These are phyloP conservation scores for Brachionus rubens DNA, from an alignment of 1,140 invertebrate genomes.

Conservation along the genomic window DNA sequence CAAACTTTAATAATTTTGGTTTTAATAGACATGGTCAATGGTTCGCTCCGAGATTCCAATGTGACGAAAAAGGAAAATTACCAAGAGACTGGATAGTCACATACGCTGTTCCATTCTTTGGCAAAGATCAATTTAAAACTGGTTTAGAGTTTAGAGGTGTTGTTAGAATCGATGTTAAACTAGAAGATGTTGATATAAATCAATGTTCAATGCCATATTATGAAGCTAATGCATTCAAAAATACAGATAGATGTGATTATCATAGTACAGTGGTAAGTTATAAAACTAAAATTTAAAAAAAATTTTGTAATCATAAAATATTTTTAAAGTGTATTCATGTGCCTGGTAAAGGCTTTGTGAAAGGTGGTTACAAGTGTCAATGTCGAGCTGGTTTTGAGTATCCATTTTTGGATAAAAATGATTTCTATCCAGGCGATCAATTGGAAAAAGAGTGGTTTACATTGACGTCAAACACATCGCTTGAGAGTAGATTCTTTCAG, in stretches of 20 bases:
- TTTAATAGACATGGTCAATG: constrained; percentile 76
- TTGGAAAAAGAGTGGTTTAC: constrained; percentile 44
- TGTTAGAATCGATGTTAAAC: constrained; percentile 84
- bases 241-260: constrained; percentile 87
- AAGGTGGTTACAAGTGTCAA: constrained; percentile 96
- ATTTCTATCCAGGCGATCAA: constrained; percentile 44
- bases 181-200: constrained; percentile 84
- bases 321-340: constrained; percentile 46
- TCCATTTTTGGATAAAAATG: constrained; percentile 66
- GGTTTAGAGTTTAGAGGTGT: constrained; percentile 69
- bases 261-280: constrained; percentile 83
- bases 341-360: constrained; percentile 69
- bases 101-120: constrained; percentile 93
- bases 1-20: neutral
- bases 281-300: constrained; percentile 52
- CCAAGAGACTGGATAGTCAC: constrained; percentile 89
- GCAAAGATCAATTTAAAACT: constrained; percentile 80
- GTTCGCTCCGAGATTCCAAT: constrained; percentile 89
- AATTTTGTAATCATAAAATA: neutral
- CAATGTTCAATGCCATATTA: constrained; percentile 84
- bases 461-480: constrained; percentile 24
- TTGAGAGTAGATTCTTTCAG: constrained; percentile 33
- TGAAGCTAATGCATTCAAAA: constrained; percentile 87
- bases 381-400: constrained; percentile 95
- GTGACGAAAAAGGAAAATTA: constrained; percentile 68